Evolutionary conservation across 2,888 invertebrate genomes (phyloP).

Genomic region (Cheiracanthium punctorium): DNA sequence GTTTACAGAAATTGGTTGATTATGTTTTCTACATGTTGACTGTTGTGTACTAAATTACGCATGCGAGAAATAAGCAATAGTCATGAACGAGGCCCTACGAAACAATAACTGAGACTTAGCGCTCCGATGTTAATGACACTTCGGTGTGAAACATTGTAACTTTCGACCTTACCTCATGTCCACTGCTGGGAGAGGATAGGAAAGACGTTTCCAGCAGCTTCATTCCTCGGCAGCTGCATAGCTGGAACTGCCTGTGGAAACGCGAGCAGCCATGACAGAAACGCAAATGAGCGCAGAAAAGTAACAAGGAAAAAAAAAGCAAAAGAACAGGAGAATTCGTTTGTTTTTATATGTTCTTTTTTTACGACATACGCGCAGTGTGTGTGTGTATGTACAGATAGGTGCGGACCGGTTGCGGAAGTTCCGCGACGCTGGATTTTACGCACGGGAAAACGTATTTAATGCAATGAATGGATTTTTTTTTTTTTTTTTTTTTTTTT

Average conservation of each 20-base stretch:
- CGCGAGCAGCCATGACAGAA: conserved; percentile 8
- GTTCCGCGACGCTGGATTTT: background rate
- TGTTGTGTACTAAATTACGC: too few species aligned
- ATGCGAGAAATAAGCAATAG: too few species aligned
- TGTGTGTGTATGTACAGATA: background rate
- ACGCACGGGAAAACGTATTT: background rate
- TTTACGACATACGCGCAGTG: background rate
- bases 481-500: background rate
- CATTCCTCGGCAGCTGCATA: conserved; percentile 37
- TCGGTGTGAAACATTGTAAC: too few species aligned
- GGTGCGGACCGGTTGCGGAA: conserved; percentile 11
- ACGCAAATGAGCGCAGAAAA: background rate
- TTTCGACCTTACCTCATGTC: conserved; percentile 16
- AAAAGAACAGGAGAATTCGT: background rate
- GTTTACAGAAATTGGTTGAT: too few species aligned
- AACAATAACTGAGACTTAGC: too few species aligned
- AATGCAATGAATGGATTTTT: background rate
- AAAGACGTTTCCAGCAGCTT: conserved; percentile 59
- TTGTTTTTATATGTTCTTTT: background rate
- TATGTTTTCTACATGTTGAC: too few species aligned
- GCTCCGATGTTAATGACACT: too few species aligned
- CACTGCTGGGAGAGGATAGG: conserved; percentile 33
- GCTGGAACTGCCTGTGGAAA: background rate
- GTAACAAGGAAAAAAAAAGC: conserved; percentile 6
- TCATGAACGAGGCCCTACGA: too few species aligned